Percentiles rank a stretch among this genome's conserved stretches.
Evolutionary conservation across 2,113 vertebrate genomes (phyloP).

Genomic region (Pangasianodon hypophthalmus): DNA sequence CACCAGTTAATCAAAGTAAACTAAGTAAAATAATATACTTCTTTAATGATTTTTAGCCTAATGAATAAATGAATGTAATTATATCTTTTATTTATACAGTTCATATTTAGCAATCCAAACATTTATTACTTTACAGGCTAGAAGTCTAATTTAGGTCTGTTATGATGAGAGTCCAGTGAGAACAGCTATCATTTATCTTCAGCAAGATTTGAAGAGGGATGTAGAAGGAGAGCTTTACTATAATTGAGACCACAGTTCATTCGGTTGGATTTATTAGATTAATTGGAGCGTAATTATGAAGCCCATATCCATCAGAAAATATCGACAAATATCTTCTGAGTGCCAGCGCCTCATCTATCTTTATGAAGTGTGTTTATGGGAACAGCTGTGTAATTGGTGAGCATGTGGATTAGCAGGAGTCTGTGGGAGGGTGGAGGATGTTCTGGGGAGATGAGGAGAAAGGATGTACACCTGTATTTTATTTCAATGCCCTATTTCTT

Average conservation of each 20-base stretch:
- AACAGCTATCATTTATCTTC: neutral
- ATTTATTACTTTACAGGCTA: neutral
- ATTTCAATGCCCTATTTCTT: neutral
- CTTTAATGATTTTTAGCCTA: neutral
- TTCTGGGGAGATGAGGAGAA: neutral
- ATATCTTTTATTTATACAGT: neutral
- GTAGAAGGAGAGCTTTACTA: neutral
- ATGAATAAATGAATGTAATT: neutral
- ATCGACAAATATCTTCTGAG: slow-evolving; percentile 19
- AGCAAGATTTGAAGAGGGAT: neutral
- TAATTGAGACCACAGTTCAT: slow-evolving; percentile 5
- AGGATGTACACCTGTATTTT: neutral
- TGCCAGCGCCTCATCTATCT: slow-evolving; percentile 3
- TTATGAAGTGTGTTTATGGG: slow-evolving; percentile 56
- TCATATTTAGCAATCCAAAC: neutral
- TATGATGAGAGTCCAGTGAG: neutral
- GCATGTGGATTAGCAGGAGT: neutral
- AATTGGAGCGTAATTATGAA: slow-evolving; percentile 11
- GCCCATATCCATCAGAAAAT: slow-evolving; percentile 29
- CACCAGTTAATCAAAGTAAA: neutral
- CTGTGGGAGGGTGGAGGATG: neutral
- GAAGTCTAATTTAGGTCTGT: neutral
- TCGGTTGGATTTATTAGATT: neutral
- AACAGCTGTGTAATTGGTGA: slow-evolving; percentile 48
- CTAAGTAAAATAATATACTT: neutral